phyloP scores from a whole-genome alignment of 2,113 vertebrate genomes.

The Halcyon senegalensis region DNA sequence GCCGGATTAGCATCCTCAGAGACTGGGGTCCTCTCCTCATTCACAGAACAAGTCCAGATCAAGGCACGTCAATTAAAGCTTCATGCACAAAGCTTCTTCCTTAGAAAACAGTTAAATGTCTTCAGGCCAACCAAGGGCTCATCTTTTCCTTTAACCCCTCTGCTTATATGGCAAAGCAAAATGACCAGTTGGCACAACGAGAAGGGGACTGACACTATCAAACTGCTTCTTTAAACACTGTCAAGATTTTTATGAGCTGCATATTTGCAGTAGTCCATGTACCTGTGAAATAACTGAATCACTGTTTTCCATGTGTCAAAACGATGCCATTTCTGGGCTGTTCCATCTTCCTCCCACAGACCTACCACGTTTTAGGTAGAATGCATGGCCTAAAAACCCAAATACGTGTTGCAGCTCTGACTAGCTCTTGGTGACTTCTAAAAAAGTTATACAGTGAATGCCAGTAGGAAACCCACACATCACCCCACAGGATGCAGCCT shows the following conservation, averaged over 20 bases:
- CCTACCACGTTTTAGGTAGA: background rate
- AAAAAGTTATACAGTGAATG: background rate
- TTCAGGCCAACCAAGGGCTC: background rate
- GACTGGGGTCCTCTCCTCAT: background rate
- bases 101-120: background rate
- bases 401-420: background rate
- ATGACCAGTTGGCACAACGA: background rate
- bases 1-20: background rate
- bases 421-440: background rate
- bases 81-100: background rate
- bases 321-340: conserved; percentile 40
- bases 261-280: conserved; percentile 39
- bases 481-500: background rate
- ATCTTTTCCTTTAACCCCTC: background rate
- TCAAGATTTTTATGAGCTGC: background rate
- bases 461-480: background rate
- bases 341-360: conserved; percentile 47
- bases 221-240: background rate
- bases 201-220: background rate
- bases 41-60: background rate
- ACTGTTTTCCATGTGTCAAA: conserved; percentile 56
- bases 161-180: background rate
- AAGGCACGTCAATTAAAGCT: background rate
- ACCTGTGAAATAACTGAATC: conserved; percentile 65
- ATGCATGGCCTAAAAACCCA: conserved; percentile 53